Percentiles rank a stretch among this genome's conserved stretches.
Evolutionary conservation across 2,888 invertebrate species (phyloP).

Genomic region (Exephanes ischioxanthus): DNA sequence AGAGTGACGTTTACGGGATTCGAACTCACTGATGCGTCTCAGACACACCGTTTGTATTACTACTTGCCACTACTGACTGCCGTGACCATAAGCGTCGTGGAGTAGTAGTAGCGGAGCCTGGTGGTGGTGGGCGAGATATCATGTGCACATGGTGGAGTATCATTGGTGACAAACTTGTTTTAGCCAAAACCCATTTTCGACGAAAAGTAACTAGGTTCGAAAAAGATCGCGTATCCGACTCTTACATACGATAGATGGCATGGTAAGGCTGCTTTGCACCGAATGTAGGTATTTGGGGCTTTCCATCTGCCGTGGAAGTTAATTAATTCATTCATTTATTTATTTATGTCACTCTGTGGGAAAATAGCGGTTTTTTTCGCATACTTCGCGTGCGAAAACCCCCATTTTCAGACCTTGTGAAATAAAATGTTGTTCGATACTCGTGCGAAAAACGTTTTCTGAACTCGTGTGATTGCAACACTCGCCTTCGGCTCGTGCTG

Average conservation of each 20-base stretch:
- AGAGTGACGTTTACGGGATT: conserved; percentile 58
- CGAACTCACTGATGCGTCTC: conserved; percentile 15
- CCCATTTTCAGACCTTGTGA: too few relatives aligned
- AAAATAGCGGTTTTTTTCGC: too few relatives aligned
- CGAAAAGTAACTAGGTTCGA: not conserved
- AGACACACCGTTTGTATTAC: conserved; percentile 12
- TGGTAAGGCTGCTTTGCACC: not conserved
- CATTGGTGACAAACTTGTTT: not conserved
- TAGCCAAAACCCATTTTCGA: not conserved
- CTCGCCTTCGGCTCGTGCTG: too few relatives aligned
- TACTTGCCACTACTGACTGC: not conserved
- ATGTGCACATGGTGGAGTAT: not conserved
- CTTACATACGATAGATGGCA: not conserved
- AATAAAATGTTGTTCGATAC: too few relatives aligned
- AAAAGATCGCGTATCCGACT: not conserved
- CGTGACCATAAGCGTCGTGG: not conserved
- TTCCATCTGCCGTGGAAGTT: too few relatives aligned
- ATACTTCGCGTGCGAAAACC: too few relatives aligned
- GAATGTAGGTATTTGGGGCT: not conserved
- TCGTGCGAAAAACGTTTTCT: too few relatives aligned
- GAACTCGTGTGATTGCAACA: too few relatives aligned
- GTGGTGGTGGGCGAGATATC: not conserved
- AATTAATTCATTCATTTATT: too few relatives aligned
- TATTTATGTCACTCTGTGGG: too few relatives aligned
- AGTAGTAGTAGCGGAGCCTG: not conserved